Evolutionary conservation across 2,888 invertebrate genomes (phyloP).

Genomic region (Cyaniris semiargus): DNA sequence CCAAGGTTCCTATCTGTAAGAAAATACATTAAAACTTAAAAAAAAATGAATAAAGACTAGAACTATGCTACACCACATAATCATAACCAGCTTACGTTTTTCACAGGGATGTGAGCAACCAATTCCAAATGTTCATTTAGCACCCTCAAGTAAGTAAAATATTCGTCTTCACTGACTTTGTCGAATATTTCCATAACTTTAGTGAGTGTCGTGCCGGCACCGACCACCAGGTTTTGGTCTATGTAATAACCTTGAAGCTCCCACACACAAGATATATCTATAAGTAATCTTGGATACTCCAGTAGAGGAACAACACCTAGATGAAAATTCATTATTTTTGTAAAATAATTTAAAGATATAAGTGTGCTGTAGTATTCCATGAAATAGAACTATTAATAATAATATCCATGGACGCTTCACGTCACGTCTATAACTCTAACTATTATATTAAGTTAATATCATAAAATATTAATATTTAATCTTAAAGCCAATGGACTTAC

Average conservation of each 20-base stretch:
- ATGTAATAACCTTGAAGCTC: constrained; percentile 73
- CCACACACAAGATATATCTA: constrained; percentile 81
- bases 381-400: no score
- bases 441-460: no score
- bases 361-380: no score
- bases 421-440: no score
- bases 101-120: constrained; percentile 83
- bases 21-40: background rate
- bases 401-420: no score
- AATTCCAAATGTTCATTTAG: constrained; percentile 82
- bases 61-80: background rate
- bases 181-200: constrained; percentile 69
- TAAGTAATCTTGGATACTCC: constrained; percentile 68
- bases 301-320: constrained; percentile 63
- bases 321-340: constrained; percentile 1
- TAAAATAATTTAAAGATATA: background rate
- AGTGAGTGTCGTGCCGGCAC: constrained; percentile 75
- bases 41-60: background rate
- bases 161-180: constrained; percentile 47
- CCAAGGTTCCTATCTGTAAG: constrained; percentile 81
- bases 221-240: constrained; percentile 70
- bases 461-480: no score
- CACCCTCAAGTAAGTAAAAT: constrained; percentile 77
- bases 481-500: no score
- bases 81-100: constrained; percentile 50